A percentile compares a stretch with the other conserved stretches of the same genome.
These are phyloP conservation scores for Plumapathes pennacea DNA, from an alignment of 92 coral and sea anemone genomes.

Conservation along the genomic window DNA sequence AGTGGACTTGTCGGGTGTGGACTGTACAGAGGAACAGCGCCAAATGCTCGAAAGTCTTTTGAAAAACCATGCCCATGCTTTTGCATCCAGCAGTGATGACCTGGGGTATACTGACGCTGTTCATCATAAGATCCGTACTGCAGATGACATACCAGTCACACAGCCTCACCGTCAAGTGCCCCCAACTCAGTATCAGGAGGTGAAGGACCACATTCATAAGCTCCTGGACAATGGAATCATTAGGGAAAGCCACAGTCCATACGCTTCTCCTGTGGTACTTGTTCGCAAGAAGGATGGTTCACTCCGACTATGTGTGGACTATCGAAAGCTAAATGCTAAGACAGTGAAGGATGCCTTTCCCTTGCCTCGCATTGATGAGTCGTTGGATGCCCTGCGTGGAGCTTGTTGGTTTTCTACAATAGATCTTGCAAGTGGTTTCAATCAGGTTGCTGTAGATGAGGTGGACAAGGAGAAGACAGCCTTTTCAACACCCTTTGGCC, in stretches of 20 bases:
- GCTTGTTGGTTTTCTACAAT: slow-evolving; percentile 25
- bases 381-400: slow-evolving; percentile 28
- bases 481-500: slow-evolving; percentile 43
- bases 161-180: slow-evolving; percentile 29
- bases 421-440: slow-evolving; percentile 43
- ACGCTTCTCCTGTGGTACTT: slow-evolving; percentile 34
- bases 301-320: slow-evolving; percentile 27
- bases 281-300: slow-evolving; percentile 41
- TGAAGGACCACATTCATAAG: slow-evolving; percentile 42
- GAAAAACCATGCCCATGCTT: slow-evolving; percentile 21
- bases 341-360: slow-evolving; percentile 35
- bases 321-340: slow-evolving; percentile 27
- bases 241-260: slow-evolving; percentile 47
- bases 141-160: slow-evolving; percentile 29
- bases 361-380: slow-evolving; percentile 39
- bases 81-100: slow-evolving; percentile 26
- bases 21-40: slow-evolving; percentile 30
- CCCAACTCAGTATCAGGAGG: slow-evolving; percentile 43
- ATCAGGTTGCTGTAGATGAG: slow-evolving; percentile 56
- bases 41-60: slow-evolving; percentile 31
- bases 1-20: slow-evolving; percentile 27
- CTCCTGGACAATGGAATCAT: slow-evolving; percentile 16
- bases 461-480: slow-evolving; percentile 54
- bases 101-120: slow-evolving; percentile 43
- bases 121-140: slow-evolving; percentile 40